Base-by-base conservation (phyloP, 1,140 invertebrate genomes). In the Brachionus rotundiformis region DNA sequence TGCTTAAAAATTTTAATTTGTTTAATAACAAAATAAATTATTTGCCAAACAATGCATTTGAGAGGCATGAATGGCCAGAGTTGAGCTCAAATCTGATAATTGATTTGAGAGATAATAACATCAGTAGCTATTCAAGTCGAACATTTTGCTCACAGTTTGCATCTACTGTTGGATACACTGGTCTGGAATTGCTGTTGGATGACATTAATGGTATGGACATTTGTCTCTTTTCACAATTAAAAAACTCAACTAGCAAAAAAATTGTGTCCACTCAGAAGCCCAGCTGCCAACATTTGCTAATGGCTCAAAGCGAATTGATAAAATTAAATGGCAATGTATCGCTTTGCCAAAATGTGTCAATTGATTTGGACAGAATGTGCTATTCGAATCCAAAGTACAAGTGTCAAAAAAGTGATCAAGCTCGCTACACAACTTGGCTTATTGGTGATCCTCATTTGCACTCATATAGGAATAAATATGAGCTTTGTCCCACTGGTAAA, bases 401-500 rank as follows among this genome's bases (percentile, higher is more conserved):
- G 29, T 63, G 61, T 31, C 61, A 25, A 3, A 25, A 25, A 54
- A 63, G 29, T 63, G 61, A 63, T 11, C 13, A 63, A 6, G 29
- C n/a, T 13, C 1, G 61, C 1, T 29, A 63, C 16, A 11, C 61
- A 33, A 23, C 47, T 23, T 54, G 47, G 47, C 16, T 54, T 19
- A 54, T 16, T 0, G 61, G 61, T 10, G 61, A 63, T n/a, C 29
- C 61, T 16, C 61, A 63, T 63, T 63, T 63, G 3, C 29, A 29
- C 29, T 63, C 61, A 3, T 63, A 63, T 27, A 33, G 29, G 13
- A 63, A 63, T 7, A 63, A 29, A 16, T 29, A 63, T 16, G 61
- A 63, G 61, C 61, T 63, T 33, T 63, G 61, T 33, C 29, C 61
- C 29, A 63, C 29, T 63, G 61, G 25, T 5, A 6, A 63, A 63